phyloP scores from a whole-genome alignment of 2,113 vertebrate species.

The Antechinus flavipes region DNA sequence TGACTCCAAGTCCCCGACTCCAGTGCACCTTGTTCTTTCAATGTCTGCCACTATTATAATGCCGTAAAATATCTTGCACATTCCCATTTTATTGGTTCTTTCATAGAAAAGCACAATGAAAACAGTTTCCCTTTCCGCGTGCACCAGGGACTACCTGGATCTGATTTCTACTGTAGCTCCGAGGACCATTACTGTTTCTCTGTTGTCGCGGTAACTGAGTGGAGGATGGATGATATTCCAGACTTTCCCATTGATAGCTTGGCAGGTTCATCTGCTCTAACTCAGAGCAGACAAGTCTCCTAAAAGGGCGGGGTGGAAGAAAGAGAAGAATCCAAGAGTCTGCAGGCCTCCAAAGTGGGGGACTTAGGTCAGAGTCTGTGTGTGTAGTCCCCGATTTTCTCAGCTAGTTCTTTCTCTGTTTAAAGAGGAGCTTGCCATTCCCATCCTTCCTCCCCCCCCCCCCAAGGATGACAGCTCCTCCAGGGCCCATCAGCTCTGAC shows the following conservation, averaged over 20 bases:
- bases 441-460: slow-evolving; percentile 2
- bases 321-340: slow-evolving; percentile 38
- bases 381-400: slow-evolving; percentile 51
- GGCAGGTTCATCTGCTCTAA: slow-evolving; percentile 71
- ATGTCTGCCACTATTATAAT: neutral
- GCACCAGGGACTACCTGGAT: neutral
- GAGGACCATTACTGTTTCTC: neutral
- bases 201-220: neutral
- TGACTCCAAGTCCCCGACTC: neutral
- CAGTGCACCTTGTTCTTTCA: neutral
- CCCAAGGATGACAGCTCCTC: slow-evolving; percentile 10
- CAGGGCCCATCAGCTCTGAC: slow-evolving; percentile 12
- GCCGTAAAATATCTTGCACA: neutral
- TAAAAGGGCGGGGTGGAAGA: slow-evolving; percentile 35
- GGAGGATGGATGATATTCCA: neutral
- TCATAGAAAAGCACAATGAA: neutral
- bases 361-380: slow-evolving; percentile 68
- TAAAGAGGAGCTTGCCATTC: slow-evolving; percentile 20
- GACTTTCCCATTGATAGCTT: slow-evolving; percentile 43
- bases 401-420: slow-evolving; percentile 41
- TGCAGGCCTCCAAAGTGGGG: slow-evolving; percentile 51
- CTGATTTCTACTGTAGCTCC: neutral
- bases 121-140: neutral
- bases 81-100: neutral
- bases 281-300: slow-evolving; percentile 68